Conservation (phyloP, 2,888 invertebrate species). For the Trachelus tabidus region DNA sequence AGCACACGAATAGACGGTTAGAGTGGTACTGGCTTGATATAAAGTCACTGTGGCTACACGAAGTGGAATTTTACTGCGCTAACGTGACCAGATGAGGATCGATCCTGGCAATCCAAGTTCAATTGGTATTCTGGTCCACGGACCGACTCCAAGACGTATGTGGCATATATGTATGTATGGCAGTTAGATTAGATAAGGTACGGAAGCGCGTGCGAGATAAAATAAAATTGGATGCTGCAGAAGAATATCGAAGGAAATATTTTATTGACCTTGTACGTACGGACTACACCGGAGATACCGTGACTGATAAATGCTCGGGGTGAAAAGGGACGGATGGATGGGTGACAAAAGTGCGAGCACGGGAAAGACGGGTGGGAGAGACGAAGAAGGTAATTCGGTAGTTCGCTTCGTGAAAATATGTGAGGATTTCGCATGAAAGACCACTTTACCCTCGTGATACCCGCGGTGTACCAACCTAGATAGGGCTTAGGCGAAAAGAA, state of each 20-base stretch:
- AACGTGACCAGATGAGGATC: not conserved
- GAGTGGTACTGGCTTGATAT: not conserved
- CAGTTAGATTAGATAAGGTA: not conserved
- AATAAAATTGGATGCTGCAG: not conserved
- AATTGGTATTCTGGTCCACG: not conserved
- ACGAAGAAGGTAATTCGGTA: not conserved
- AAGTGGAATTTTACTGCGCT: not conserved
- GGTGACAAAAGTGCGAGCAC: not conserved
- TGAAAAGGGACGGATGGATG: accelerated
- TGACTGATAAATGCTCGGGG: not conserved
- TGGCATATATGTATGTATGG: not conserved
- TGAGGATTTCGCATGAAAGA: not conserved
- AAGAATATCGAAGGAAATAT: no score
- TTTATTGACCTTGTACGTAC: no score
- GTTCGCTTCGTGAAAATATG: not conserved
- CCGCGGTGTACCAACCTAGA: constrained; percentile 12
- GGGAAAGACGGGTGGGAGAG: not conserved
- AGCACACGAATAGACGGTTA: not conserved
- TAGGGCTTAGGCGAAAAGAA: constrained; percentile 21
- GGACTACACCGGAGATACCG: no score
- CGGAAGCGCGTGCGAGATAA: not conserved
- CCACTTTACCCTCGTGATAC: constrained; percentile 11
- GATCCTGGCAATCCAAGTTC: not conserved
- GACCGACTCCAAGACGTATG: not conserved
- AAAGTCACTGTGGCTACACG: not conserved